Base-by-base conservation (phyloP, 2,888 invertebrate genomes). In the Netelia melanura region DNA sequence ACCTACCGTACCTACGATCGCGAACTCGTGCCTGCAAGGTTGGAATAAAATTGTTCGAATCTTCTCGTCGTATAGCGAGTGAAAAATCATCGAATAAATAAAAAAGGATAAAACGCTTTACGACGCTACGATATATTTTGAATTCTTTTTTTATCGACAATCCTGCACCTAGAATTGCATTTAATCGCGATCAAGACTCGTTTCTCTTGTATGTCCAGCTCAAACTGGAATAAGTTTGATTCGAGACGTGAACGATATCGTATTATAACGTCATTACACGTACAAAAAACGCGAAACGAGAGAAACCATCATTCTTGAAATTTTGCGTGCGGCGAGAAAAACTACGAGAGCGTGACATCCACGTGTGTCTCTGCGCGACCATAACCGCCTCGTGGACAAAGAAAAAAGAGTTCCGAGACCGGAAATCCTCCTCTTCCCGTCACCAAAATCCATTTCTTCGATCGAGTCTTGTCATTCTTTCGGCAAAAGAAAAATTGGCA, bases 311-410 rank as follows among this genome's bases (percentile, higher is more conserved):
- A 65, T 52, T 77, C 72, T 81, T 68, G 71, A 84, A 67, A 62
- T 44, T 61, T 76, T 64, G 48, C 44, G 54, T 64, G 54, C 25
- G 61, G 72, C 10, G 65, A 80, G 80, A 43, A 61, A 74, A 81
- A 64, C 43, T 64, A 80, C 61, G 80, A 21, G 76, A 81, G 71
- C 84, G 76, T 84, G 84, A 84, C 81, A 78, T 10, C 67, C n/a
- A 21, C 65, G 14, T n/a, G 54, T 61, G 77, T 68, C 48, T 78
- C 77, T 64, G 17, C 80, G 72, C 70, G 81, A 81, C 77, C 84
- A 81, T 67, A 84, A 81, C 72, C 77, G 68, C 68, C 68, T 38
- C 54, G 10, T 61, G 74, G 67, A 84, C 72, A 76, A 82, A 81
- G 81, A 48, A 48, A 84, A 77, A 67, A 56, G 77, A 56, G 71